Evolutionary conservation across 1,140 invertebrate genomes (phyloP).

Genomic region (Trachelipus rathkii): DNA sequence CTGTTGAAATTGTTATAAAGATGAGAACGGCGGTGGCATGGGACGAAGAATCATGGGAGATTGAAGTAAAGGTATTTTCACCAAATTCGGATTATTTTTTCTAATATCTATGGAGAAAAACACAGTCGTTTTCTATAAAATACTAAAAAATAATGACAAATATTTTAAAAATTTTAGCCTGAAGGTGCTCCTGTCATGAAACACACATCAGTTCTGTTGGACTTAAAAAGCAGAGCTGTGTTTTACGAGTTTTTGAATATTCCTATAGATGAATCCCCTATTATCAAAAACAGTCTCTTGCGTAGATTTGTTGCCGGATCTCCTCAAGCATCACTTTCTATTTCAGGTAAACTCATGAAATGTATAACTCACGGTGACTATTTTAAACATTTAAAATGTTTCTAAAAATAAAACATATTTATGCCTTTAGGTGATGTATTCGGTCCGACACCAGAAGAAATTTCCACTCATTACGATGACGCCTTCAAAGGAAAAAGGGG

Average conservation of each 20-base stretch:
- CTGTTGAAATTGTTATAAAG: slow-evolving; percentile 54
- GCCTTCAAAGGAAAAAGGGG: slow-evolving; percentile 30
- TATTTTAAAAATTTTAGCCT: slow-evolving; percentile 47
- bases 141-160: not conserved
- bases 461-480: slow-evolving; percentile 48
- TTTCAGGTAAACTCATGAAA: slow-evolving; percentile 37
- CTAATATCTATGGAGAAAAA: too few species aligned
- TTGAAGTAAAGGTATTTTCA: not conserved
- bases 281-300: slow-evolving; percentile 56
- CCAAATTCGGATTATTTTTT: too few species aligned
- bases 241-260: slow-evolving; percentile 58
- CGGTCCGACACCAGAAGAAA: slow-evolving; percentile 59
- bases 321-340: slow-evolving; percentile 52
- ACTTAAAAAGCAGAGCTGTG: slow-evolving; percentile 57
- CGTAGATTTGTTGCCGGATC: slow-evolving; percentile 59
- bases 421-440: slow-evolving; percentile 55
- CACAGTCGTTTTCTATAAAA: too few species aligned
- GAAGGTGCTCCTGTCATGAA: slow-evolving; percentile 58
- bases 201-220: slow-evolving; percentile 60
- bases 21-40: slow-evolving; percentile 54
- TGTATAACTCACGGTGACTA: not conserved
- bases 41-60: not conserved
- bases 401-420: not conserved
- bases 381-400: not conserved
- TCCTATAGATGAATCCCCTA: slow-evolving; percentile 58